Evolutionary conservation across 1,140 invertebrate genomes (phyloP), one percentile per base, ranked within the genome.

Genomic region (Papilio xuthus): DNA sequence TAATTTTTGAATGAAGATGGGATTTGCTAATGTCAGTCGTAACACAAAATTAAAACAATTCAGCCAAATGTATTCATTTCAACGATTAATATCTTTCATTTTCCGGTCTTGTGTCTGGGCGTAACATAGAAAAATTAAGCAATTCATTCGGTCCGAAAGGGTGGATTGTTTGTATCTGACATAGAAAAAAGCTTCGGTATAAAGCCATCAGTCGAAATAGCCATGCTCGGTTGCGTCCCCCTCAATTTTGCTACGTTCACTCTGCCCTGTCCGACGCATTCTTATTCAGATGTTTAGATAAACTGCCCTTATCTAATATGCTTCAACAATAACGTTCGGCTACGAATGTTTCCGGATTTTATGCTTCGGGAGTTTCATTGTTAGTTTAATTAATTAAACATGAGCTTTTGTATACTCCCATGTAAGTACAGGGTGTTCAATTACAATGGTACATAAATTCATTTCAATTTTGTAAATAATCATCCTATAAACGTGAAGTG

Each of bases 281-380:
- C 89, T 88, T 88, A 90, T 92, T 89, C 87, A 81, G 91, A 93
- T 92, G 88, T 85, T 89, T 88, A 90, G 90, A 93, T 92, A 92
- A 92, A 92, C 90, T 89, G 78, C 83, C 85, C 85, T 83, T 81
- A 83, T 85, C 81, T 83, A 84, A 84, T 81, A 80, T 83, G 82
- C 83, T 80, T 83, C 85, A 90, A 81, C 89, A 89, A 88, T 85
- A 85, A 81, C 83, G 81, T 83, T 84, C 83, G 81, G 86, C 88
- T 89, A 89, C 86, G 87, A 92, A 90, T 88, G 88, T 92, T 89
- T 90, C 89, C 87, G 91, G 90, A 83, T 89, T 89, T 88, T 89
- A 80, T 79, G 80, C 79, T 85, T 77, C 70, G 80, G 9, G 56
- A 83, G 79, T 71, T 82, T 86, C 85, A 89, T 87, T 90, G 85